Percentiles rank a stretch among this genome's conserved stretches.
These are phyloP conservation scores for Hassar affinis DNA, from an alignment of 2,113 vertebrate genomes.

Conservation along the genomic window DNA sequence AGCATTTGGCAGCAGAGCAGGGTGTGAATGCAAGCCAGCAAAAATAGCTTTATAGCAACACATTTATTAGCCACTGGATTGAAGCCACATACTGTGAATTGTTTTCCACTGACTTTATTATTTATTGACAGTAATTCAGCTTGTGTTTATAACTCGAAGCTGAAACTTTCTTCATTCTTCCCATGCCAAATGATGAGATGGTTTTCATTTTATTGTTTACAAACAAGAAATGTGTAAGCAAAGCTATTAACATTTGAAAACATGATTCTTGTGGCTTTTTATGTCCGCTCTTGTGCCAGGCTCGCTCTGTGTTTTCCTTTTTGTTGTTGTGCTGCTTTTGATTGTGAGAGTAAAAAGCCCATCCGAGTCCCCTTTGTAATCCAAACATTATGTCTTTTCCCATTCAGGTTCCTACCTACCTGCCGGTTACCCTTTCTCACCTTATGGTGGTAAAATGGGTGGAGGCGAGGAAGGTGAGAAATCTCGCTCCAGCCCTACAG, in stretches of 20 bases:
- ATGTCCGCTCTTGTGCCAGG: not conserved
- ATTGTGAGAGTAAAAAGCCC: not conserved
- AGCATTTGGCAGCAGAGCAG: slow-evolving; percentile 15
- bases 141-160: not conserved
- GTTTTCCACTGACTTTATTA: slow-evolving; percentile 17
- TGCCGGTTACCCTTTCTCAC: slow-evolving; percentile 94
- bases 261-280: not conserved
- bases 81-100: slow-evolving; percentile 15
- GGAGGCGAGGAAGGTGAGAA: slow-evolving; percentile 88
- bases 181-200: not conserved
- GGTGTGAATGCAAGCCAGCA: slow-evolving; percentile 37
- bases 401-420: slow-evolving; percentile 88
- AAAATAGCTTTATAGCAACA: slow-evolving; percentile 34
- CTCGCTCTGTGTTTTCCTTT: not conserved
- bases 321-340: not conserved
- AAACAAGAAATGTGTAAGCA: not conserved
- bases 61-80: slow-evolving; percentile 29
- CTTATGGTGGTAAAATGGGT: slow-evolving; percentile 86
- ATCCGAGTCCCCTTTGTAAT: not conserved
- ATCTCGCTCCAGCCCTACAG: slow-evolving; percentile 89
- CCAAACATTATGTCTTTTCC: not conserved
- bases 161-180: not conserved
- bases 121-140: not conserved
- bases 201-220: not conserved
- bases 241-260: not conserved